Conservation (phyloP, 2,113 vertebrate genomes). For the Polyodon spathula region DNA sequence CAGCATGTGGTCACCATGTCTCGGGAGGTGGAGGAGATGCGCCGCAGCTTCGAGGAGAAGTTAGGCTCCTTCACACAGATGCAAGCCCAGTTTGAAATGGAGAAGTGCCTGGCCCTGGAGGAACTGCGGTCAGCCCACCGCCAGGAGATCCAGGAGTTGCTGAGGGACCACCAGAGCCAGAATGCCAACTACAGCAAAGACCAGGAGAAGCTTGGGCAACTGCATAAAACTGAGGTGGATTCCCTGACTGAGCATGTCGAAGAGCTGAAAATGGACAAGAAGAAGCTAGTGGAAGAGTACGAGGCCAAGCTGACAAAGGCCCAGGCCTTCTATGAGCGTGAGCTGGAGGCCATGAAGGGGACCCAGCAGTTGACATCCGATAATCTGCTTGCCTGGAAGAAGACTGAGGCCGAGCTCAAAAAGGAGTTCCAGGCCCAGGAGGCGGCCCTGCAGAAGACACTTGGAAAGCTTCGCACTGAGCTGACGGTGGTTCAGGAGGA, state of each 20-base stretch:
- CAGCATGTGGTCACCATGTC: conserved; percentile 94
- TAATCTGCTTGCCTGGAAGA: conserved; percentile 85
- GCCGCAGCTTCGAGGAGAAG: conserved; percentile 87
- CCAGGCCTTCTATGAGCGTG: conserved; percentile 89
- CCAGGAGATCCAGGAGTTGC: conserved; percentile 81
- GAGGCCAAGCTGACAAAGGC: conserved; percentile 91
- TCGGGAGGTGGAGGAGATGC: conserved; percentile 93
- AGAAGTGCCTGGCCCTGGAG: conserved; percentile 77
- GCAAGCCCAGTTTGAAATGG: conserved; percentile 84
- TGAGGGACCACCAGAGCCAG: conserved; percentile 81
- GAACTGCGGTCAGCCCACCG: conserved; percentile 75
- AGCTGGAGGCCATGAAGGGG: conserved; percentile 91
- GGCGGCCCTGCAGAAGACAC: conserved; percentile 77
- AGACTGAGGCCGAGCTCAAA: conserved; percentile 84
- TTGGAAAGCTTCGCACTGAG: conserved; percentile 71
- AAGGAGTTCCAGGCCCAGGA: conserved; percentile 92
- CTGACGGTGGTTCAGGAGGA: conserved; percentile 84
- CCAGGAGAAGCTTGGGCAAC: conserved; percentile 79
- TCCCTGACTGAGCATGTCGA: conserved; percentile 73
- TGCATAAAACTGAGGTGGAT: conserved; percentile 77
- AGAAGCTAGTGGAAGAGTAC: conserved; percentile 86
- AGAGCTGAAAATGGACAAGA: conserved; percentile 80
- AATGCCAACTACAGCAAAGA: conserved; percentile 77
- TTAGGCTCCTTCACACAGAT: conserved; percentile 76
- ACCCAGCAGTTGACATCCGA: conserved; percentile 92